phyloP scores from a whole-genome alignment of 2,888 invertebrate species.

The Plagodis pulveraria region DNA sequence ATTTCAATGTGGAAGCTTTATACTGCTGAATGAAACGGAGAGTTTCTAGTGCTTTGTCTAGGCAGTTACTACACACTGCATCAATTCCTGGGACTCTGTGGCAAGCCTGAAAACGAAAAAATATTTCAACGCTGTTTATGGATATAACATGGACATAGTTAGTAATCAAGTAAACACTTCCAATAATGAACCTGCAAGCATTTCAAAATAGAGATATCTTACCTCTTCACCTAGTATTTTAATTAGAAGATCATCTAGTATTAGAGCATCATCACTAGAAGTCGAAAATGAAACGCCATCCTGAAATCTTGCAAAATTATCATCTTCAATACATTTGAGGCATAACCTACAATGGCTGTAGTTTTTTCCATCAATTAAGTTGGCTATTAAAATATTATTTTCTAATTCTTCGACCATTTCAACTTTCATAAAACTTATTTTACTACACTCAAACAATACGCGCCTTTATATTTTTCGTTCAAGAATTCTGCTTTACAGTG shows the following conservation, averaged over 20 bases:
- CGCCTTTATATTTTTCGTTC: slow-evolving; percentile 22
- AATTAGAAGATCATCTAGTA: slow-evolving; percentile 49
- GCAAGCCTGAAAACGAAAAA: slow-evolving; percentile 54
- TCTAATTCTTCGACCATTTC: slow-evolving; percentile 8
- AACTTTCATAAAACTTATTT: not conserved
- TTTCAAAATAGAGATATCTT: slow-evolving; percentile 24
- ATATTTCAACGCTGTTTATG: not conserved
- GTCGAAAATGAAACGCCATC: slow-evolving; percentile 54
- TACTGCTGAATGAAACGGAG: slow-evolving; percentile 57
- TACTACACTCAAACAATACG: slow-evolving; percentile 7
- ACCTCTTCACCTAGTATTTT: slow-evolving; percentile 59
- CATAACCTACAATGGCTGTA: slow-evolving; percentile 78
- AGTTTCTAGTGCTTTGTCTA: slow-evolving; percentile 52
- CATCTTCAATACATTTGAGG: slow-evolving; percentile 52
- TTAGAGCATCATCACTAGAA: slow-evolving; percentile 25
- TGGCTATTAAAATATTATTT: slow-evolving; percentile 51
- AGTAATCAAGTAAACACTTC: too few species aligned
- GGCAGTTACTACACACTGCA: slow-evolving; percentile 65
- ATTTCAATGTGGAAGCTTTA: slow-evolving; percentile 48
- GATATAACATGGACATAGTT: not conserved
- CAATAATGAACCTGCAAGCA: too few species aligned
- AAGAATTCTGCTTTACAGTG: not conserved
- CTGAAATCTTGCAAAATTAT: slow-evolving; percentile 60
- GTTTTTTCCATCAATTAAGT: slow-evolving; percentile 61
- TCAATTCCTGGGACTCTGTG: slow-evolving; percentile 66